These are phyloP conservation scores for Laspeyria flexula DNA, from an alignment of 2,888 invertebrate species.

Conservation along the genomic window DNA sequence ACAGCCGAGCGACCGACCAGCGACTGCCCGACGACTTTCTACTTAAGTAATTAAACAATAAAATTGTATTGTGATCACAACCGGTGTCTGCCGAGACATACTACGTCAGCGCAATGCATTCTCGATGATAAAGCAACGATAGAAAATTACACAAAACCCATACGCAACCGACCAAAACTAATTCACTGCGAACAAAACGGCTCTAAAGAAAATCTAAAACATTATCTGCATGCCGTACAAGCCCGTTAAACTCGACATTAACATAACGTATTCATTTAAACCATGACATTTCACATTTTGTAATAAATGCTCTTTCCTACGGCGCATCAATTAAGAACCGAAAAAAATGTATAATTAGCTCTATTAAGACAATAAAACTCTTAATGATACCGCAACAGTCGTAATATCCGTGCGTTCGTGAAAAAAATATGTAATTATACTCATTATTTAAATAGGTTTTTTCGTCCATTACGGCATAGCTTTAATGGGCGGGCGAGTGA, in stretches of 20 bases:
- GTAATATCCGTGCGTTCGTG: constrained; percentile 83
- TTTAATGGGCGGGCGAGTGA: constrained; percentile 78
- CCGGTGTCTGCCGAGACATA: constrained; percentile 3
- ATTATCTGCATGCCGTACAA: constrained; percentile 75
- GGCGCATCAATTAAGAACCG: constrained; percentile 83
- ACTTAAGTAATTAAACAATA: constrained; percentile 63
- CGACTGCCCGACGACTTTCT: constrained; percentile 54
- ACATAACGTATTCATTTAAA: constrained; percentile 84
- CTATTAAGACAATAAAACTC: constrained; percentile 86
- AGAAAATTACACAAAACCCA: constrained; percentile 71
- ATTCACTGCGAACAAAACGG: constrained; percentile 82
- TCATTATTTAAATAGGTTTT: constrained; percentile 86
- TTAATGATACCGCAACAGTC: constrained; percentile 85
- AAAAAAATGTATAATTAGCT: constrained; percentile 86
- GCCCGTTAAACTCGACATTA: constrained; percentile 79
- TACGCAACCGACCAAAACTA: constrained; percentile 77
- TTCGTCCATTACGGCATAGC: constrained; percentile 78
- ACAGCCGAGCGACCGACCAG: constrained; percentile 38
- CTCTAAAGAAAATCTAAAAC: constrained; percentile 67
- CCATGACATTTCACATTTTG: constrained; percentile 86
- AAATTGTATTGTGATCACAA: constrained; percentile 58
- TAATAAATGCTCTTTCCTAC: constrained; percentile 83
- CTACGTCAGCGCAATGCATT: constrained; percentile 8
- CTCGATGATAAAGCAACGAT: constrained; percentile 59
- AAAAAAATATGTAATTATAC: constrained; percentile 85